Evolutionary conservation across 37 sponge, comb jelly and placozoan species (phyloP), one percentile per base, ranked within the genome.

Genomic region (Agelas oroides): DNA sequence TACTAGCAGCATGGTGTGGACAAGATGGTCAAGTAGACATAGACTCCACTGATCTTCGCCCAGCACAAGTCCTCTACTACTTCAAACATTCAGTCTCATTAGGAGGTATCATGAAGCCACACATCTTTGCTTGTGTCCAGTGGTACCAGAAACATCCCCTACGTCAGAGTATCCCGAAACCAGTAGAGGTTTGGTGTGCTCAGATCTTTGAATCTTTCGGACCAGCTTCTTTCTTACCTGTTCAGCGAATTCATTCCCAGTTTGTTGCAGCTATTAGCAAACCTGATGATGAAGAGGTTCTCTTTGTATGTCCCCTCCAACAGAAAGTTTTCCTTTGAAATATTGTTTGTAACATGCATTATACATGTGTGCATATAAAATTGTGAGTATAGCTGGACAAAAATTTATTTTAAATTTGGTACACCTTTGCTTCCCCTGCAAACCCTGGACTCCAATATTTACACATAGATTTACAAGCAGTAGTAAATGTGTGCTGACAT

Each of bases 161-260:
- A n/a, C n/a, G n/a, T n/a, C n/a, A n/a, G n/a, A n/a, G n/a, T n/a
- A n/a, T n/a, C n/a, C n/a, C n/a, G n/a, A n/a, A n/a, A n/a, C n/a
- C n/a, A n/a, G n/a, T 61, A 25, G 28, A 24, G 25, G 23, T 76
- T 75, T 70, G 73, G 65, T 88, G 76, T 69, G 78, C n/a, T n/a
- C n/a, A n/a, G n/a, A n/a, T n/a, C n/a, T n/a, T n/a, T n/a, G n/a
- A n/a, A n/a, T n/a, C n/a, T n/a, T n/a, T n/a, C n/a, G n/a, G n/a
- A n/a, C n/a, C n/a, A n/a, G n/a, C n/a, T n/a, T n/a, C n/a, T n/a
- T 88, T 75, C 59, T 46, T 88, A 18, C 89, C 89, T 71, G 71
- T 81, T 23, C 89, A 88, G 20, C 77, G 89, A 5, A 67, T 88
- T 67, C 46, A 59, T 12, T 56, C n/a, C n/a, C 59, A 3, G 39